phyloP scores from a whole-genome alignment of 2,797 vertebrate species.

The Macroramphosus scolopax region DNA sequence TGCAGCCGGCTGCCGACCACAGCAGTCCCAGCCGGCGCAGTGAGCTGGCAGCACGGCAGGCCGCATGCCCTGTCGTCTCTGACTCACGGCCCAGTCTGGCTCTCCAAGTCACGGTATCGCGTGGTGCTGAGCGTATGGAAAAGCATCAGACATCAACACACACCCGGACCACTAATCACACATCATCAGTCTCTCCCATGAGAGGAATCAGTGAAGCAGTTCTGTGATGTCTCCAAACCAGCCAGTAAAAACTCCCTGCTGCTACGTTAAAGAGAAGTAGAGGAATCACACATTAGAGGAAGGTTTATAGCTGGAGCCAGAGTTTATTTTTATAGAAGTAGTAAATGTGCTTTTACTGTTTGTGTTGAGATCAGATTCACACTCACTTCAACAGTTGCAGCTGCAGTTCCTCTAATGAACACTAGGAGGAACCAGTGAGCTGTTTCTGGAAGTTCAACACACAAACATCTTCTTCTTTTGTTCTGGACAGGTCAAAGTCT shows the following conservation, averaged over 20 bases:
- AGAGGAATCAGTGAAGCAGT: constrained; percentile 48
- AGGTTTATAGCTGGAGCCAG: constrained; percentile 48
- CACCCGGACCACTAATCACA: constrained; percentile 68
- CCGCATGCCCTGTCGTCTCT: constrained; percentile 32
- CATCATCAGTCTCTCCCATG: constrained; percentile 52
- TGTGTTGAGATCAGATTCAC: no score
- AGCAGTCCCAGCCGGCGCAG: constrained; percentile 14
- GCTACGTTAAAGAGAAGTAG: constrained; percentile 59
- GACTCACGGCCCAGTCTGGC: constrained; percentile 63
- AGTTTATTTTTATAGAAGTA: no score
- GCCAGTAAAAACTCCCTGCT: constrained; percentile 62
- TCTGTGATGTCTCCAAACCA: constrained; percentile 69
- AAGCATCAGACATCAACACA: constrained; percentile 47
- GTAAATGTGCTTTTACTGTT: constrained; percentile 57
- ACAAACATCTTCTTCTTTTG: no score
- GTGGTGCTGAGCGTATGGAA: constrained; percentile 30
- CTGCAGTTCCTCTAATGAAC: constrained; percentile 22
- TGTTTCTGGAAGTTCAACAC: no score
- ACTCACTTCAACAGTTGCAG: not conserved
- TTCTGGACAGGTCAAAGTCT: no score
- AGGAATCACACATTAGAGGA: constrained; percentile 46
- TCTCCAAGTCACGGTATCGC: constrained; percentile 40
- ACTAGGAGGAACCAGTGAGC: constrained; percentile 68
- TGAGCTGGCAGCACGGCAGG: constrained; percentile 16
- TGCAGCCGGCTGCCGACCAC: constrained; percentile 19